phyloP scores from a whole-genome alignment of 2,113 vertebrate species.

The Hylia prasina region DNA sequence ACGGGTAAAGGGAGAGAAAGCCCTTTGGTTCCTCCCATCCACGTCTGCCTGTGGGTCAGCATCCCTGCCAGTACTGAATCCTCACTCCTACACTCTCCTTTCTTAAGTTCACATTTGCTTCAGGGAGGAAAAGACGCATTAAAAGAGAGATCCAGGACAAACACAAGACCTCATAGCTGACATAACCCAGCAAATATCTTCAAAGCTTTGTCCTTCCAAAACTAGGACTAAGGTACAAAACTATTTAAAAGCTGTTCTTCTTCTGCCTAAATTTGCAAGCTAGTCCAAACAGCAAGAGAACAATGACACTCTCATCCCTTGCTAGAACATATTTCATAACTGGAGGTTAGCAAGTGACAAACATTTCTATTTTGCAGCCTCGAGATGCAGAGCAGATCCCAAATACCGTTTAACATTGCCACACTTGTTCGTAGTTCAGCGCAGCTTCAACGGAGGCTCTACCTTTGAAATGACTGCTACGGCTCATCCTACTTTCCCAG shows the following conservation, averaged over 20 bases:
- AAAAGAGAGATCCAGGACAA: background rate
- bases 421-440: background rate
- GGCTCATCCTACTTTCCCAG: background rate
- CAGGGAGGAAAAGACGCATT: background rate
- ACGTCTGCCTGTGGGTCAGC: fast-evolving
- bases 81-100: background rate
- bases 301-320: background rate
- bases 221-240: background rate
- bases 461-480: background rate
- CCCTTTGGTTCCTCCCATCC: fast-evolving
- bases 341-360: background rate
- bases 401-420: background rate
- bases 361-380: background rate
- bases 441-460: background rate
- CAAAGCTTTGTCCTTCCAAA: background rate
- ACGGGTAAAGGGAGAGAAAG: background rate
- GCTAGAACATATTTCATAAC: background rate
- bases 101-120: background rate
- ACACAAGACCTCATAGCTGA: background rate
- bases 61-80: background rate
- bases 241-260: background rate
- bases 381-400: background rate
- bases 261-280: background rate
- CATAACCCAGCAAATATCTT: background rate
- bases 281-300: background rate